phyloP scores from a whole-genome alignment of 2,113 vertebrate species.

The Channa argus region DNA sequence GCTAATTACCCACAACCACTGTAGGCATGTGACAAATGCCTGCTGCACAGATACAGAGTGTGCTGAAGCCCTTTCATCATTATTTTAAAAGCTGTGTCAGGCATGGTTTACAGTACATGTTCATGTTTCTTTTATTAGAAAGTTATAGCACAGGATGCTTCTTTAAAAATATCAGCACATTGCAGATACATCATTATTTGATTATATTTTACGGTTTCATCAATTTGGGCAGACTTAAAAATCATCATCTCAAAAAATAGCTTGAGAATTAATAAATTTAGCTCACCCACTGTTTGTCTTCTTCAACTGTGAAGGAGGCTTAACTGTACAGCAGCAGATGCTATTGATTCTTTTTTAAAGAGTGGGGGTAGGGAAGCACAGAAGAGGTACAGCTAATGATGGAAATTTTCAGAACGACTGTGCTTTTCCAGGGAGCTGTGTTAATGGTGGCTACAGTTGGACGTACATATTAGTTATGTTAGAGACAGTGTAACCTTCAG shows the following conservation, averaged over 20 bases:
- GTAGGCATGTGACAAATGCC: constrained; percentile 59
- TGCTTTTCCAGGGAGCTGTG: constrained; percentile 68
- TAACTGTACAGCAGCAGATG: constrained; percentile 66
- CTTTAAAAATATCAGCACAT: neutral
- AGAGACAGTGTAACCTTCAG: constrained; percentile 67
- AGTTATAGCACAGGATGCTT: constrained; percentile 11
- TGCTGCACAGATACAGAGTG: constrained; percentile 22
- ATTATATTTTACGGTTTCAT: constrained; percentile 42
- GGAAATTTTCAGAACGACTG: constrained; percentile 70
- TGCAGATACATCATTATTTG: neutral
- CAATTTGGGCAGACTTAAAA: constrained; percentile 60
- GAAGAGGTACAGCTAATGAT: constrained; percentile 65
- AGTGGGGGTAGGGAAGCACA: constrained; percentile 48
- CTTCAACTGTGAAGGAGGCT: constrained; percentile 63
- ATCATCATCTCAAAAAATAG: constrained; percentile 77
- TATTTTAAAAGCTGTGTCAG: constrained; percentile 33
- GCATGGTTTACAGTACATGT: constrained; percentile 7
- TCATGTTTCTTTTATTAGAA: constrained; percentile 27
- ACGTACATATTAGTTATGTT: constrained; percentile 48
- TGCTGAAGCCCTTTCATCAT: constrained; percentile 52
- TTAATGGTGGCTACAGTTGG: constrained; percentile 62
- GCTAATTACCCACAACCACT: constrained; percentile 65
- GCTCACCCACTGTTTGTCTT: constrained; percentile 71
- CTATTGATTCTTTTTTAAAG: constrained; percentile 74
- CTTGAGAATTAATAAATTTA: constrained; percentile 82